Evolutionary conservation across 2,113 vertebrate species (phyloP).

Genomic region (Melospiza georgiana): DNA sequence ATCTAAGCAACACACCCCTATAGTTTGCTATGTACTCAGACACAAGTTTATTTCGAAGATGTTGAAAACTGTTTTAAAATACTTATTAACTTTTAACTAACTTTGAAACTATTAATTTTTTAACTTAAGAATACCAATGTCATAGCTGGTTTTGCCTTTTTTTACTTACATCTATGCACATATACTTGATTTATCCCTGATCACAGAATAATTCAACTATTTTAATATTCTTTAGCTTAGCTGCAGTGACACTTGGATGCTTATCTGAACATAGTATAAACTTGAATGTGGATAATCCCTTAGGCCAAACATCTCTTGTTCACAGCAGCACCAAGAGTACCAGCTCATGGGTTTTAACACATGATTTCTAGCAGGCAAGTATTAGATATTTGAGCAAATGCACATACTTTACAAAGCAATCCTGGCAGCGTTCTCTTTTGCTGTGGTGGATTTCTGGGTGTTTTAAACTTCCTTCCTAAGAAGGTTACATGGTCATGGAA

Average conservation of each 20-base stretch:
- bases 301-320: not conserved
- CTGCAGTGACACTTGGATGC: not conserved
- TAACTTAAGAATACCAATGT: not conserved
- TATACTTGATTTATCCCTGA: not conserved
- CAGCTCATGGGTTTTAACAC: not conserved
- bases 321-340: not conserved
- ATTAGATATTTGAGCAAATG: not conserved
- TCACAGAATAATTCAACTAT: not conserved
- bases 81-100: not conserved
- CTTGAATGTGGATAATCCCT: not conserved
- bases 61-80: not conserved
- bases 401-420: not conserved
- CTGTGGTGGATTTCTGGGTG: not conserved
- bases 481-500: not conserved
- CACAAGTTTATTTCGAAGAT: not conserved
- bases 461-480: not conserved
- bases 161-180: not conserved
- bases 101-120: not conserved
- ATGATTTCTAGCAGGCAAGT: not conserved
- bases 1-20: not conserved
- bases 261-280: not conserved
- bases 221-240: not conserved
- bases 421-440: not conserved
- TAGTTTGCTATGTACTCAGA: not conserved
- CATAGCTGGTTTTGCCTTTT: not conserved